Conservation (phyloP, 2,797 vertebrate genomes). For the Sebastes reedi region DNA sequence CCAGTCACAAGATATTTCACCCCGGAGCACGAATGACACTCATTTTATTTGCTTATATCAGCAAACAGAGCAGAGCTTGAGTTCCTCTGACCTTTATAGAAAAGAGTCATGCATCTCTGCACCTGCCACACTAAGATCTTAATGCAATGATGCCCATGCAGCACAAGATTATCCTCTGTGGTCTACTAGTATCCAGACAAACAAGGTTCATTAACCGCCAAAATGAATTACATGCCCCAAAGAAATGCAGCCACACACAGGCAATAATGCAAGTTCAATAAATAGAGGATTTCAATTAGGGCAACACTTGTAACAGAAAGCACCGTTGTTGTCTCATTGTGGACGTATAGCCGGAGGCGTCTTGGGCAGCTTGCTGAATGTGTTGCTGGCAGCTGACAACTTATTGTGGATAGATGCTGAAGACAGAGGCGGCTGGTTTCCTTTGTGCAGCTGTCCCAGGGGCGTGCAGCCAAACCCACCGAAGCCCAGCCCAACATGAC, state of each 20-base stretch:
- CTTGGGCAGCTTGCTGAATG: constrained; percentile 47
- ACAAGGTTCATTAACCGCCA: constrained; percentile 54
- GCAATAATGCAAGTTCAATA: constrained; percentile 57
- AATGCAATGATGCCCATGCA: constrained; percentile 19
- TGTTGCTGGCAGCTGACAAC: constrained; percentile 32
- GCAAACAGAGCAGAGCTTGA: constrained; percentile 32
- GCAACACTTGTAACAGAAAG: constrained; percentile 50
- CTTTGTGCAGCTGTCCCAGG: not conserved
- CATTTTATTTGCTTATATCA: constrained; percentile 34
- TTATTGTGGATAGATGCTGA: constrained; percentile 44
- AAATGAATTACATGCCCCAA: constrained; percentile 47
- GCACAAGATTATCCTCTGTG: constrained; percentile 43
- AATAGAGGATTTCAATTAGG: constrained; percentile 68
- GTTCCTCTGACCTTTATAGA: constrained; percentile 44
- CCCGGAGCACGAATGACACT: constrained; percentile 18
- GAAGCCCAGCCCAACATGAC: constrained; percentile 27
- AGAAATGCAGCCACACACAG: constrained; percentile 46
- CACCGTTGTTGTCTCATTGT: constrained; percentile 44
- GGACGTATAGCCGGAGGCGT: constrained; percentile 31
- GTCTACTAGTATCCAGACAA: constrained; percentile 18
- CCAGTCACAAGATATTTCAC: constrained; percentile 15
- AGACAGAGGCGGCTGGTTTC: constrained; percentile 40
- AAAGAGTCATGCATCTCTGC: constrained; percentile 28
- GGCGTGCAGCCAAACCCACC: constrained; percentile 50
- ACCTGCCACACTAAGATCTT: constrained; percentile 32